Percentiles rank a stretch among this genome's conserved stretches.
Conservation (phyloP, 2,888 invertebrate genomes). For the Actias luna region DNA sequence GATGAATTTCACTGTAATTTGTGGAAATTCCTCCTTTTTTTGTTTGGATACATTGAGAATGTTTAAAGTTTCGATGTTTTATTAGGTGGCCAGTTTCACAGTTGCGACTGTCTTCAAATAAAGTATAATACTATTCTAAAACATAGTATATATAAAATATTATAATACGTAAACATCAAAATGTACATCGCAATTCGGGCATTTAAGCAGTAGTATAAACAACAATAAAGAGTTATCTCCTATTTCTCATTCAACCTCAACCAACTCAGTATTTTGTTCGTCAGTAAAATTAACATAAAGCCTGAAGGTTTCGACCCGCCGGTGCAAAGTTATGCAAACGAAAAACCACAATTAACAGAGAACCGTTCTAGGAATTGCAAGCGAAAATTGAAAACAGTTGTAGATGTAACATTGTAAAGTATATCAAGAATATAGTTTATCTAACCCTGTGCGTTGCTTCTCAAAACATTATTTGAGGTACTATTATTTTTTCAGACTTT, state of each 20-base stretch:
- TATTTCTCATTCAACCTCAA: neutral
- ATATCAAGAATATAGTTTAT: neutral
- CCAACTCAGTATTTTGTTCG: neutral
- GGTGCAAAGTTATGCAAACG: constrained; percentile 5
- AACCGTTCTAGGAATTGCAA: constrained; percentile 6
- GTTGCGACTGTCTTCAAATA: too few species aligned
- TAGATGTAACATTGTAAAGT: neutral
- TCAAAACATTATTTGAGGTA: neutral
- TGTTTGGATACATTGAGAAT: too few species aligned
- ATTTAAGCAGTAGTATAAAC: constrained; percentile 1
- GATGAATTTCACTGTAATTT: too few species aligned
- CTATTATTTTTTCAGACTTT: neutral
- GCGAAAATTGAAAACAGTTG: neutral
- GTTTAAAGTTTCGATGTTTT: too few species aligned
- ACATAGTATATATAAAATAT: too few species aligned
- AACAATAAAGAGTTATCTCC: neutral
- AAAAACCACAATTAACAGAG: constrained; percentile 7
- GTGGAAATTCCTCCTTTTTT: too few species aligned
- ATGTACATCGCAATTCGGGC: neutral
- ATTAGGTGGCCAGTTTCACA: too few species aligned
- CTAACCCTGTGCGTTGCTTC: neutral
- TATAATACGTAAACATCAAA: neutral
- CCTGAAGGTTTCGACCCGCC: neutral
- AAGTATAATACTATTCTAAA: too few species aligned
- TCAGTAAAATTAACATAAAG: constrained; percentile 1